A percentile compares a stretch with the other conserved stretches of the same genome.
phyloP scores from a whole-genome alignment of 2,113 vertebrate genomes.

The Alethe diademata region DNA sequence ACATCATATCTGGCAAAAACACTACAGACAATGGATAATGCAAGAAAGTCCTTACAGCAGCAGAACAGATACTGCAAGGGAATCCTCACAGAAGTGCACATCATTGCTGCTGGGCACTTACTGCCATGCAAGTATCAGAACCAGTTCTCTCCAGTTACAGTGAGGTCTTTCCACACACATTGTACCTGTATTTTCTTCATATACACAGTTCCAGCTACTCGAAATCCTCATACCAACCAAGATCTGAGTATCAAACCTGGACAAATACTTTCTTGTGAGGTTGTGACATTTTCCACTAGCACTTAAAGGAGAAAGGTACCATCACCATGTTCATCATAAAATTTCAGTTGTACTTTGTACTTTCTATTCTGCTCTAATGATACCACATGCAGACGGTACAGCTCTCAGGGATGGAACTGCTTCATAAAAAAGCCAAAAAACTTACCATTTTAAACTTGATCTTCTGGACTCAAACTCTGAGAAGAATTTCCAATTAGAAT shows the following conservation, averaged over 20 bases:
- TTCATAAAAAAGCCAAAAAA: not conserved
- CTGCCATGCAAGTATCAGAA: not conserved
- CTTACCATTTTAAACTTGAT: conserved; percentile 12
- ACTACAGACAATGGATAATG: not conserved
- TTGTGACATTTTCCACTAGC: not conserved
- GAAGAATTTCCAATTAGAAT: conserved; percentile 21
- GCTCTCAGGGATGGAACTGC: fast-evolving
- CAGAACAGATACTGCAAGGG: not conserved
- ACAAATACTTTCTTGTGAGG: not conserved
- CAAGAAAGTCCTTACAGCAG: not conserved
- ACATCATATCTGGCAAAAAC: not conserved
- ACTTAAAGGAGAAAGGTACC: not conserved
- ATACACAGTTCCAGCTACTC: not conserved
- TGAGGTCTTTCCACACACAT: not conserved
- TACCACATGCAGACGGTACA: not conserved
- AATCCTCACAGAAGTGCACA: not conserved
- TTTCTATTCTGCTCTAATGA: not conserved
- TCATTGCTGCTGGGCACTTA: not conserved
- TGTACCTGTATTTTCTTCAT: not conserved
- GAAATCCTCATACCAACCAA: not conserved
- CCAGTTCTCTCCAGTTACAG: not conserved
- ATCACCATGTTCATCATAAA: not conserved
- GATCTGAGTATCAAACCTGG: not conserved
- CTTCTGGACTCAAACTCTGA: not conserved
- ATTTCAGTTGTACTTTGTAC: not conserved